A percentile compares a stretch with the other conserved stretches of the same genome.
Conservation (phyloP, 2,113 vertebrate genomes). For the Heterochromis multidens region DNA sequence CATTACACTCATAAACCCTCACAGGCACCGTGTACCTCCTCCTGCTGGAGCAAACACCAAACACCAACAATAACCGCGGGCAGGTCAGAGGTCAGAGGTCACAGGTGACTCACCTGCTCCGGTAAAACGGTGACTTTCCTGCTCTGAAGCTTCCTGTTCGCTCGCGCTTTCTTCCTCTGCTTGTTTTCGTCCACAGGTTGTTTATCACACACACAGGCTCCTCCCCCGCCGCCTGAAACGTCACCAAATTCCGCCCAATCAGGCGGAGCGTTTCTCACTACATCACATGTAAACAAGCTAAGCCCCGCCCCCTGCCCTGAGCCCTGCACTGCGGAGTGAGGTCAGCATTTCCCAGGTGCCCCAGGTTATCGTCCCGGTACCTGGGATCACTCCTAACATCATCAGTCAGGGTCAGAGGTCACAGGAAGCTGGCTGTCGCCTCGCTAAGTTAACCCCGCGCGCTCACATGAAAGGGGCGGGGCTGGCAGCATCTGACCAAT, state of each 20-base stretch:
- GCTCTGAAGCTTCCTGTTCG: not conserved
- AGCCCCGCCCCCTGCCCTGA: not conserved
- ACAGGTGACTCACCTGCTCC: not conserved
- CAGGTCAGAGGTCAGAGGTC: not conserved
- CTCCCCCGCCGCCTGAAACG: not conserved
- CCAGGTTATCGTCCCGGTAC: too few species aligned
- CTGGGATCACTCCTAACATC: too few species aligned
- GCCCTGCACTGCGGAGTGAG: too few species aligned
- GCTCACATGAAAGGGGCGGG: not conserved
- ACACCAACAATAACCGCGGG: not conserved
- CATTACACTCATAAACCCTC: too few species aligned
- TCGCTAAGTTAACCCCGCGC: not conserved
- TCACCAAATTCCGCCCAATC: not conserved
- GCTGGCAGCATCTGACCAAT: not conserved
- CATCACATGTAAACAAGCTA: not conserved
- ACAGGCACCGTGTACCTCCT: not conserved
- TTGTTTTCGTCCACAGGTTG: conserved; percentile 60
- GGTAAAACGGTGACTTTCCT: rapidly evolving
- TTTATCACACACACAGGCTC: conserved; percentile 41
- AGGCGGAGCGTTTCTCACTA: not conserved
- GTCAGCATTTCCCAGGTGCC: too few species aligned
- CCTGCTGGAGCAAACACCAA: not conserved
- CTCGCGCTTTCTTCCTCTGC: not conserved
- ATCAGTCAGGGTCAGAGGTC: not conserved
- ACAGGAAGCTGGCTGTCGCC: not conserved